Conservation (phyloP, 2,113 vertebrate species). For the Syrrhaptes paradoxus region DNA sequence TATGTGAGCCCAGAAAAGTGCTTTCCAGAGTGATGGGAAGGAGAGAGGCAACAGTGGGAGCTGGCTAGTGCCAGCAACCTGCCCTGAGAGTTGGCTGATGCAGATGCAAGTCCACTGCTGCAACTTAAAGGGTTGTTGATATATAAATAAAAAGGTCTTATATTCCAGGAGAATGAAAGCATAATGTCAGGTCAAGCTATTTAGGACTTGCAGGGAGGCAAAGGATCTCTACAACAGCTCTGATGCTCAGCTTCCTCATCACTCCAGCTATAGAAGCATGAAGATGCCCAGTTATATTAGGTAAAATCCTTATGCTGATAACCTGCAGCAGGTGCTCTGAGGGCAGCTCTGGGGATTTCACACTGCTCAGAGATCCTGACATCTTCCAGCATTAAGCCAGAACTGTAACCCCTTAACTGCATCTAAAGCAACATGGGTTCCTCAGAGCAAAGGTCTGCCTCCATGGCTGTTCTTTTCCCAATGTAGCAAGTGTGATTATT, state of each 20-base stretch:
- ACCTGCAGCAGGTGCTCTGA: neutral
- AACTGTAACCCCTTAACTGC: neutral
- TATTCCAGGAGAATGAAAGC: neutral
- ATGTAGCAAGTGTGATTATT: neutral
- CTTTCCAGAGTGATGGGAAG: neutral
- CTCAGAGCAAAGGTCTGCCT: neutral
- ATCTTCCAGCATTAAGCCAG: neutral
- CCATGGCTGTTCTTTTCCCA: neutral
- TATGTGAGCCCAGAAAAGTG: neutral
- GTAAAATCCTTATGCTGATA: neutral
- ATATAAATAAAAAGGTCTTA: neutral
- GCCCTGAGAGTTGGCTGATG: neutral
- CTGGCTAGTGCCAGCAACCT: neutral
- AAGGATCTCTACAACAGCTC: neutral
- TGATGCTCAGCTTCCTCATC: neutral
- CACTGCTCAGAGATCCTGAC: neutral
- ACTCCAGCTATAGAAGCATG: neutral
- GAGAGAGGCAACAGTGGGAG: rapidly evolving
- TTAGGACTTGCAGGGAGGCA: neutral
- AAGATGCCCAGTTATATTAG: neutral
- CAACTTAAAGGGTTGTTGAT: neutral
- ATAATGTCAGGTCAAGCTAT: neutral
- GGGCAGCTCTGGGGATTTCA: neutral
- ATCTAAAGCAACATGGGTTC: neutral
- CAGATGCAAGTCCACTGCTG: neutral